A percentile compares a stretch with the other conserved stretches of the same genome.
These are phyloP conservation scores for Betta splendens DNA, from an alignment of 2,797 vertebrate species.

Conservation along the genomic window DNA sequence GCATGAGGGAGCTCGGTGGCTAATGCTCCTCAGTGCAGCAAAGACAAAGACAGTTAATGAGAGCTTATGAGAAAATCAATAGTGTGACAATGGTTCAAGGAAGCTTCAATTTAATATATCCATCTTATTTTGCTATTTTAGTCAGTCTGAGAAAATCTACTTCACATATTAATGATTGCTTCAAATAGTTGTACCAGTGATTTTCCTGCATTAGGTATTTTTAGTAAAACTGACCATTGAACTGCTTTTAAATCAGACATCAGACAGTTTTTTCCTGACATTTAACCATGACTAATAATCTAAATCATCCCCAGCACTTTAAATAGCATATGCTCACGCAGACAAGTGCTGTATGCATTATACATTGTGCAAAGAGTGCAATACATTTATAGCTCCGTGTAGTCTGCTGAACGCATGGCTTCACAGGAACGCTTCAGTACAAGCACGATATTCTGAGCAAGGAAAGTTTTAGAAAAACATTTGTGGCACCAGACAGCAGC, in stretches of 20 bases:
- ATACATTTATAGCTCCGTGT: slow-evolving; percentile 53
- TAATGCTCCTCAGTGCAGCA: slow-evolving; percentile 56
- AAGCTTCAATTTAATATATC: slow-evolving; percentile 45
- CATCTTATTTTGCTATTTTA: slow-evolving; percentile 32
- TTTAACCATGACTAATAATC: slow-evolving; percentile 29
- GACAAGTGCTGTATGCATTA: slow-evolving; percentile 59
- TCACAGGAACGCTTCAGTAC: slow-evolving; percentile 41
- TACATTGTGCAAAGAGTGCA: slow-evolving; percentile 63
- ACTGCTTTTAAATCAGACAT: neutral
- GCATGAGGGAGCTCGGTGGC: slow-evolving; percentile 53
- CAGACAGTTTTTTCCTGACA: slow-evolving; percentile 17
- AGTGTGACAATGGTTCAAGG: slow-evolving; percentile 55
- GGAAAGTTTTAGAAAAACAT: neutral
- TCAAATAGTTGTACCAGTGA: neutral
- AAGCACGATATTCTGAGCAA: neutral
- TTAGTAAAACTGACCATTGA: neutral
- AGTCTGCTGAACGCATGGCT: slow-evolving; percentile 51
- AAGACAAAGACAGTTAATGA: slow-evolving; percentile 67
- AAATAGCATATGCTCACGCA: slow-evolving; percentile 40
- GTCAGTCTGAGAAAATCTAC: slow-evolving; percentile 23
- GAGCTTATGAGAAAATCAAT: slow-evolving; percentile 67
- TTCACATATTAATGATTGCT: neutral
- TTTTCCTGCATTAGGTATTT: neutral
- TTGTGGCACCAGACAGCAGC: slow-evolving; percentile 1
- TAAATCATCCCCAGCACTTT: slow-evolving; percentile 40